phyloP scores from a whole-genome alignment of 2,113 vertebrate species.

The Anthoscopus minutus region DNA sequence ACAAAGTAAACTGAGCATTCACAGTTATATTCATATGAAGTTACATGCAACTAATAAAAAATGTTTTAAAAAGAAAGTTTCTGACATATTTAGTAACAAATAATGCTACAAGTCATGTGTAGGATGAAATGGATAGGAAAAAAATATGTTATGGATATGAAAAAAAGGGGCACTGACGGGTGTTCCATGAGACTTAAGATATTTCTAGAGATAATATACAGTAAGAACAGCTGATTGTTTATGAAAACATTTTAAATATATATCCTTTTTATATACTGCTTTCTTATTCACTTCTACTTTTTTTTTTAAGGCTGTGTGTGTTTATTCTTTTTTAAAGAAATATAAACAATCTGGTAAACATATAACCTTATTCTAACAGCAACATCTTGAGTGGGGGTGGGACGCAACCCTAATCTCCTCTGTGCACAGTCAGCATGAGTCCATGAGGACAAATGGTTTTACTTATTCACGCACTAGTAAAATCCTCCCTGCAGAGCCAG shows the following conservation, averaged over 20 bases:
- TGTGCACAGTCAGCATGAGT: background rate
- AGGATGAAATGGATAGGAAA: no score
- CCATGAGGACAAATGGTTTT: constrained; percentile 38
- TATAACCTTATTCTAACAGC: background rate
- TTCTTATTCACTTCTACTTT: background rate
- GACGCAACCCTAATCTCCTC: background rate
- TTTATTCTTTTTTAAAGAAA: background rate
- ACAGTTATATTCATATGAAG: background rate
- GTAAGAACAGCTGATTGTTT: background rate
- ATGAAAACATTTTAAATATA: background rate
- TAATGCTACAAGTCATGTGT: background rate
- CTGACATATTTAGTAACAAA: background rate
- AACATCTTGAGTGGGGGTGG: background rate
- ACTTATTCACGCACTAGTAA: constrained; percentile 36
- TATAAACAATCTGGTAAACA: background rate
- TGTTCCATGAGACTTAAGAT: background rate
- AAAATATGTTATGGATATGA: background rate
- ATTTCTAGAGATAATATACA: background rate
- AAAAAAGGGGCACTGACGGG: background rate
- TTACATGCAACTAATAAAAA: background rate
- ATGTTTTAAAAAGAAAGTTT: background rate
- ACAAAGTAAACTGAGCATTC: background rate
- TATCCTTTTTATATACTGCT: background rate
- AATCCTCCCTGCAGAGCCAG: background rate
- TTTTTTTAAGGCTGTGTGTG: background rate